phyloP scores from a whole-genome alignment of 1,140 invertebrate genomes.

The Drosophila sulfurigaster region DNA sequence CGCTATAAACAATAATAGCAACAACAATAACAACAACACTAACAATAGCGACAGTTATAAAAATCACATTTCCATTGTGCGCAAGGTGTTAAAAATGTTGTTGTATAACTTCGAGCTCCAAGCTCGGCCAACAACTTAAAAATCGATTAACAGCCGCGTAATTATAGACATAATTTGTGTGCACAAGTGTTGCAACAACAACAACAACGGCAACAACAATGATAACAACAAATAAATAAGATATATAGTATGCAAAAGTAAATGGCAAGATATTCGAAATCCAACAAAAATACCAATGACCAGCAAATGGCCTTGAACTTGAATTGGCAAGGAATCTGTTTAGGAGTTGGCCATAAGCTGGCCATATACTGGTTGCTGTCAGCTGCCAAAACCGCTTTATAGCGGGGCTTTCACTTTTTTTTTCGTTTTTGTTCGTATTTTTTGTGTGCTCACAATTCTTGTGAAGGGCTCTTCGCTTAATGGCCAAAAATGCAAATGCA shows the following conservation, averaged over 20 bases:
- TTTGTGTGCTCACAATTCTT: slow-evolving; percentile 38
- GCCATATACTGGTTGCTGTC: neutral
- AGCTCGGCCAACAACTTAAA: slow-evolving; percentile 65
- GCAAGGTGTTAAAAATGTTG: slow-evolving; percentile 78
- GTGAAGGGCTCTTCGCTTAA: slow-evolving; percentile 53
- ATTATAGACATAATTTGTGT: slow-evolving; percentile 76
- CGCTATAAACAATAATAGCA: slow-evolving; percentile 41
- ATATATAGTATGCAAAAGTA: slow-evolving; percentile 30
- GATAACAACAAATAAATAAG: slow-evolving; percentile 63
- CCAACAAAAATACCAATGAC: slow-evolving; percentile 66
- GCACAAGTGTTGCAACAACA: slow-evolving; percentile 75
- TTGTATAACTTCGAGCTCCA: slow-evolving; percentile 65
- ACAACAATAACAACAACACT: slow-evolving; percentile 6
- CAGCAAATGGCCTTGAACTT: slow-evolving; percentile 71
- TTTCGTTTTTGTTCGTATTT: neutral
- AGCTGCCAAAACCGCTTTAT: neutral
- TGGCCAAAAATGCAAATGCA: slow-evolving; percentile 45
- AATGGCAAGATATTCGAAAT: slow-evolving; percentile 35
- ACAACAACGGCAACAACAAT: slow-evolving; percentile 45
- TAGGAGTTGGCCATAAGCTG: slow-evolving; percentile 24
- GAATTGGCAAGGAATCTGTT: slow-evolving; percentile 42
- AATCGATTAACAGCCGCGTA: slow-evolving; percentile 77
- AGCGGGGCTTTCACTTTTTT: slow-evolving; percentile 64
- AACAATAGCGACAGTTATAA: slow-evolving; percentile 14
- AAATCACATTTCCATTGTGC: slow-evolving; percentile 57